phyloP scores from a whole-genome alignment of 1,140 invertebrate genomes.

The Brachionus rotundiformis region DNA sequence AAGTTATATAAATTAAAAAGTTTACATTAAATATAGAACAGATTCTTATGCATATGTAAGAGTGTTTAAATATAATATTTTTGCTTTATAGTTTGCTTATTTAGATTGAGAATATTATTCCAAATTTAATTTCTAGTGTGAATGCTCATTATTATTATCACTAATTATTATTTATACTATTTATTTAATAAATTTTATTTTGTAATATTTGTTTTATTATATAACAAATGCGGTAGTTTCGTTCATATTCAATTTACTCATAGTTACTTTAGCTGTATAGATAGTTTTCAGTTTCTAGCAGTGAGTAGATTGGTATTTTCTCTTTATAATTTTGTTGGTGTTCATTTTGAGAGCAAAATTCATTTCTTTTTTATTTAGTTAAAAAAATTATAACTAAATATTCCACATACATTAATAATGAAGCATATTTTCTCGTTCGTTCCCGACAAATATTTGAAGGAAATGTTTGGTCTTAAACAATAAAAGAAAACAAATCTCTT shows the following conservation, averaged over 20 bases:
- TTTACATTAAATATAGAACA: constrained; percentile 8
- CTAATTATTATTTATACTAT: constrained; percentile 48
- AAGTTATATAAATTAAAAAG: constrained; percentile 2
- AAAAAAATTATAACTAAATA: neutral
- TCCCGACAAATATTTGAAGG: neutral
- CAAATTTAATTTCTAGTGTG: constrained; percentile 18
- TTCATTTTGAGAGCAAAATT: neutral
- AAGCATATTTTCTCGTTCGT: neutral
- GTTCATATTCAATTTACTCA: neutral
- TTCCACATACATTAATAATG: neutral
- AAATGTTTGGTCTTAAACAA: neutral
- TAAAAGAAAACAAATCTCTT: neutral
- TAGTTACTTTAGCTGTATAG: neutral
- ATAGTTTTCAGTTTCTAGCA: neutral
- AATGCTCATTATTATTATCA: constrained; percentile 28
- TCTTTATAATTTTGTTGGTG: neutral
- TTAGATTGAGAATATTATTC: constrained; percentile 23
- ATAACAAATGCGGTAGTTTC: constrained; percentile 9
- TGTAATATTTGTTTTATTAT: constrained; percentile 32
- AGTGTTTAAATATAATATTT: constrained; percentile 36
- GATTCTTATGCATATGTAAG: neutral
- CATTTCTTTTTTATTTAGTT: neutral
- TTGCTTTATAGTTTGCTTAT: neutral
- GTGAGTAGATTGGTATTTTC: neutral
- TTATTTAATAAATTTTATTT: constrained; percentile 43